These are phyloP conservation scores for Plebejus argus DNA, from an alignment of 2,888 invertebrate genomes.

Conservation along the genomic window DNA sequence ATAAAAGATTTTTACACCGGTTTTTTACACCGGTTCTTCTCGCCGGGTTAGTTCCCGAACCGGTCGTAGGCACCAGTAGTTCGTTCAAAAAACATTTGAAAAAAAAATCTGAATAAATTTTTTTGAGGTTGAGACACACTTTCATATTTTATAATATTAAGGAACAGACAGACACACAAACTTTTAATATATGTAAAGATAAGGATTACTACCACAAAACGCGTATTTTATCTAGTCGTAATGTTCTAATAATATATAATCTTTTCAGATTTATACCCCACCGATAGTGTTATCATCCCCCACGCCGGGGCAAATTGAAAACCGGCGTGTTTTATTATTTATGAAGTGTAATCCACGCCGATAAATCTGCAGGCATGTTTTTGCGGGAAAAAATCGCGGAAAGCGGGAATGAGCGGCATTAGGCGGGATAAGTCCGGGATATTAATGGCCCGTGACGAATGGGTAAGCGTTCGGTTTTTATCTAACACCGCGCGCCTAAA, in stretches of 20 bases:
- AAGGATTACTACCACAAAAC: not conserved
- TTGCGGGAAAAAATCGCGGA: conserved; percentile 75
- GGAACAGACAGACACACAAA: no score
- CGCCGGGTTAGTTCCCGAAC: no score
- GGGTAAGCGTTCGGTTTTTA: conserved; percentile 53
- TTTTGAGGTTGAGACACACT: no score
- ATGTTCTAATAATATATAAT: no score
- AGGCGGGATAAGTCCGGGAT: conserved; percentile 74
- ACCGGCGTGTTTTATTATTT: conserved; percentile 59
- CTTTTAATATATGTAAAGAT: no score
- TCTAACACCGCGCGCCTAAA: not conserved
- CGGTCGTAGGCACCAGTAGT: no score
- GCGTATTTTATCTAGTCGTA: not conserved
- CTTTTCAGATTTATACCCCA: not conserved
- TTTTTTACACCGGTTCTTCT: no score
- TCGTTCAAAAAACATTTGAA: no score
- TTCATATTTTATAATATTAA: no score
- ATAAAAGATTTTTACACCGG: no score
- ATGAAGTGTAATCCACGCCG: conserved; percentile 64
- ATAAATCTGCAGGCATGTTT: conserved; percentile 73
- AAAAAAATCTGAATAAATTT: no score
- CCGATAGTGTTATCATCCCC: conserved; percentile 10
- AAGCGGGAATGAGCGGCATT: conserved; percentile 78
- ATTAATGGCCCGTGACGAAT: conserved; percentile 78
- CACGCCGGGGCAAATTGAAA: conserved; percentile 25